Percentiles rank a stretch among this genome's conserved stretches.
Conservation (phyloP, 1,140 invertebrate genomes). For the Belonocnema kinseyi region DNA sequence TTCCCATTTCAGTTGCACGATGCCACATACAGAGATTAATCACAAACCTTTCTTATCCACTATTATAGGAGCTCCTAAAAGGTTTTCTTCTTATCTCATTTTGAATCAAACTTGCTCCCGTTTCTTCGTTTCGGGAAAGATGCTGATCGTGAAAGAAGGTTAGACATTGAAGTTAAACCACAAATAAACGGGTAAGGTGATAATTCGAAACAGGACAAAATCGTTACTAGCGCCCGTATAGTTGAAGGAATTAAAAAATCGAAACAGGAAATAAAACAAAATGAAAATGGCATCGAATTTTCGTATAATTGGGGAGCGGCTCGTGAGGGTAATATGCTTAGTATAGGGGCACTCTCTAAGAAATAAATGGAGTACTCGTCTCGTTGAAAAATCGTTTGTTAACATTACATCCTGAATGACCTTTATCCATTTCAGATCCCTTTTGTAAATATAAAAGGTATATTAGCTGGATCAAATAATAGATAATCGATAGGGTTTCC, state of each 20-base stretch:
- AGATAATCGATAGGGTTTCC: no score
- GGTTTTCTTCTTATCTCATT: conserved; percentile 20
- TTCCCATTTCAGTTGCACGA: conserved; percentile 4
- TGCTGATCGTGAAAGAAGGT: neutral
- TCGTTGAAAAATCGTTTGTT: neutral
- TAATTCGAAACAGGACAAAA: neutral
- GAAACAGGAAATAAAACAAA: conserved; percentile 17
- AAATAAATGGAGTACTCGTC: neutral
- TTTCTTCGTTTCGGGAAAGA: neutral
- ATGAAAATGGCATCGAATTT: neutral
- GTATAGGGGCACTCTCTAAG: neutral
- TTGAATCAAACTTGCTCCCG: neutral
- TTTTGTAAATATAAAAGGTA: no score
- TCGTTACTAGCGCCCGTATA: neutral
- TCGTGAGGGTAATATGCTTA: neutral
- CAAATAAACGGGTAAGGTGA: neutral
- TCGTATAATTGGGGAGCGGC: neutral
- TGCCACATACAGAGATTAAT: conserved; percentile 3
- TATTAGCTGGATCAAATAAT: no score
- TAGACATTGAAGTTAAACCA: neutral
- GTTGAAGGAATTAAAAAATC: neutral
- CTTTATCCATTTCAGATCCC: no score
- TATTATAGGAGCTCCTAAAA: neutral
- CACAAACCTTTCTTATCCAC: neutral
- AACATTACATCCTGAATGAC: neutral